Percentiles rank a stretch among this genome's conserved stretches.
Conservation (phyloP, 2,113 vertebrate genomes). For the Baryphthengus martii region DNA sequence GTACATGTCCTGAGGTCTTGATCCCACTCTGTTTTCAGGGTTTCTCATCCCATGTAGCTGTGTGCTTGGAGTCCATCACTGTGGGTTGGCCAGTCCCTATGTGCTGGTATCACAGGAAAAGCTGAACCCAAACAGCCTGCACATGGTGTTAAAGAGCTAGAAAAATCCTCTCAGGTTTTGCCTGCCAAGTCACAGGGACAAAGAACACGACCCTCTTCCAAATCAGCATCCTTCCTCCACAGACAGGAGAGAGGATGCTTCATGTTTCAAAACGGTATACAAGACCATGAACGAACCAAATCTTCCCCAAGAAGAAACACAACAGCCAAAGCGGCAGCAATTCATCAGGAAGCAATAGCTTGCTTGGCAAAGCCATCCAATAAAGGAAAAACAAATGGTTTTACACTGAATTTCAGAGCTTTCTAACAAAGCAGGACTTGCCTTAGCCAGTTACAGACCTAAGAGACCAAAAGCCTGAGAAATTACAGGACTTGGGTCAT, state of each 20-base stretch:
- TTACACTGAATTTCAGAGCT: neutral
- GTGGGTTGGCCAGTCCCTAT: neutral
- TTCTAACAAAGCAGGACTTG: neutral
- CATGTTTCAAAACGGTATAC: neutral
- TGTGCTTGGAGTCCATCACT: neutral
- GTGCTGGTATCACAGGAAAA: neutral
- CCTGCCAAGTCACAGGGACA: neutral
- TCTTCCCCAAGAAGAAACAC: neutral
- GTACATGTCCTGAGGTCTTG: neutral
- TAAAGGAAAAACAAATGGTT: neutral
- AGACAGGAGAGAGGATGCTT: neutral
- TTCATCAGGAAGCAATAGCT: conserved; percentile 1
- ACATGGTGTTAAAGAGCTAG: neutral
- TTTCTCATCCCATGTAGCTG: neutral
- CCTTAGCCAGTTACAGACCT: neutral
- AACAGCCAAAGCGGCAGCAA: neutral
- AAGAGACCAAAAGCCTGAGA: neutral
- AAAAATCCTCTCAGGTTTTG: neutral
- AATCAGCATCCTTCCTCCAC: neutral
- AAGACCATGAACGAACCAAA: neutral
- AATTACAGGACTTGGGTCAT: neutral
- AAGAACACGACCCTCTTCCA: neutral
- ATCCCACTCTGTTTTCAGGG: neutral
- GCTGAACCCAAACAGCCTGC: neutral
- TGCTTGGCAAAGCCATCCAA: neutral